These are phyloP conservation scores for Caenorhabditis sp. DNA, from an alignment of 2,888 invertebrate species.

Conservation along the genomic window DNA sequence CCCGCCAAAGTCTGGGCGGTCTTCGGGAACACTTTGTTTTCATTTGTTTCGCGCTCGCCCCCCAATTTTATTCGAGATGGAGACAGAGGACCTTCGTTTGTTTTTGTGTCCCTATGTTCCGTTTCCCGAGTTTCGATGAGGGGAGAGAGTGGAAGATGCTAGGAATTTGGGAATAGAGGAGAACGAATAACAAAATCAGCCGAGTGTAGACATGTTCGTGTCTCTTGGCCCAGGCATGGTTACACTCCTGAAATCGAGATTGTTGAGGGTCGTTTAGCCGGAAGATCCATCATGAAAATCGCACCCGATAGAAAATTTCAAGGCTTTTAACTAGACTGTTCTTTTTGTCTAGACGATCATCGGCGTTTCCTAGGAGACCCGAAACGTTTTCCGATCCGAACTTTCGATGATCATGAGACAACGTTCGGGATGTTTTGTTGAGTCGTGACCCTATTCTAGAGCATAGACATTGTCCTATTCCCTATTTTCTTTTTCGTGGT, in stretches of 20 bases:
- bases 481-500: too few species aligned
- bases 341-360: neutral
- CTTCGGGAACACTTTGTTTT: constrained; percentile 24
- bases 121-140: constrained; percentile 40
- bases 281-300: too few species aligned
- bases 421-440: too few species aligned
- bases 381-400: neutral
- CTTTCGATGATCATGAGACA: neutral
- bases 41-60: constrained; percentile 16
- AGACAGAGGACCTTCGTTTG: constrained; percentile 10
- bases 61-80: constrained; percentile 3
- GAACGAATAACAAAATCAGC: constrained; percentile 52
- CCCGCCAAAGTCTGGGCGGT: neutral
- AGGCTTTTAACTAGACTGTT: too few species aligned
- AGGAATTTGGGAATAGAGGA: neutral
- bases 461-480: too few species aligned
- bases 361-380: neutral
- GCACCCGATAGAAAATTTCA: too few species aligned
- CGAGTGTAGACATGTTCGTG: constrained; percentile 43
- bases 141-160: constrained; percentile 5
- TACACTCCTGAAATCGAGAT: neutral
- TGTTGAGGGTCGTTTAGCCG: too few species aligned
- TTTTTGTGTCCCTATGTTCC: constrained; percentile 1
- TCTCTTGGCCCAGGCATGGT: neutral
- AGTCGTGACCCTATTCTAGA: too few species aligned